Percentiles rank a stretch among this genome's conserved stretches.
Evolutionary conservation across 2,113 vertebrate species (phyloP).

Genomic region (Periophthalmodon schlosseri): DNA sequence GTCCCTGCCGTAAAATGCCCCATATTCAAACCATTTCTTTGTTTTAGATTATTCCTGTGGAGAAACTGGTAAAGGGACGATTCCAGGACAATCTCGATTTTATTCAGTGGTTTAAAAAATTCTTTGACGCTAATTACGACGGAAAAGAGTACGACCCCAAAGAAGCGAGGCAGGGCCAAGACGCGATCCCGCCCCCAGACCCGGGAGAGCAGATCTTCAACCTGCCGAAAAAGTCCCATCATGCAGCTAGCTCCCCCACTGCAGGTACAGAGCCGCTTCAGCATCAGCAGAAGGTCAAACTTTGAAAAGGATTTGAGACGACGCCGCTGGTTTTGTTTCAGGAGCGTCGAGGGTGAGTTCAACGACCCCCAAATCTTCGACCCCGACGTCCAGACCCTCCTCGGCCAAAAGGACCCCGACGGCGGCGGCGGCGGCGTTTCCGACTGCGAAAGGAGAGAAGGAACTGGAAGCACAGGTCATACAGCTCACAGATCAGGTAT

Average conservation of each 20-base stretch:
- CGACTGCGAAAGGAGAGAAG: constrained; percentile 91
- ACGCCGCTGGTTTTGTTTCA: constrained; percentile 54
- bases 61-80: constrained; percentile 97
- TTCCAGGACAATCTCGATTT: constrained; percentile 99
- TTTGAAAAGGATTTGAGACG: not conserved
- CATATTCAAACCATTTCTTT: too few relatives aligned
- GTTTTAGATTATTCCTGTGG: constrained; percentile 94
- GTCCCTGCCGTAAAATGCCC: too few relatives aligned
- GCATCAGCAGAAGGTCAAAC: constrained; percentile 1
- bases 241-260: constrained; percentile 95
- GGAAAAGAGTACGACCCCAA: constrained; percentile 97
- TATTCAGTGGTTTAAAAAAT: constrained; percentile 99
- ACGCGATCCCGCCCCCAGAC: constrained; percentile 95
- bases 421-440: constrained; percentile 75
- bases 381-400: constrained; percentile 94
- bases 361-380: constrained; percentile 90
- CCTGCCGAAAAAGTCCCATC: constrained; percentile 96
- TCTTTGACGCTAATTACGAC: constrained; percentile 98
- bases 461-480: constrained; percentile 97
- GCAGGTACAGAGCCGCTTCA: constrained; percentile 80
- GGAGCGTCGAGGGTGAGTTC: constrained; percentile 88
- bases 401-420: constrained; percentile 94
- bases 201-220: constrained; percentile 99
- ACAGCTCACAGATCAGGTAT: constrained; percentile 94
- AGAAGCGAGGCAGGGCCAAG: constrained; percentile 95